phyloP scores from a whole-genome alignment of 2,113 vertebrate species.

The Macrotus californicus region DNA sequence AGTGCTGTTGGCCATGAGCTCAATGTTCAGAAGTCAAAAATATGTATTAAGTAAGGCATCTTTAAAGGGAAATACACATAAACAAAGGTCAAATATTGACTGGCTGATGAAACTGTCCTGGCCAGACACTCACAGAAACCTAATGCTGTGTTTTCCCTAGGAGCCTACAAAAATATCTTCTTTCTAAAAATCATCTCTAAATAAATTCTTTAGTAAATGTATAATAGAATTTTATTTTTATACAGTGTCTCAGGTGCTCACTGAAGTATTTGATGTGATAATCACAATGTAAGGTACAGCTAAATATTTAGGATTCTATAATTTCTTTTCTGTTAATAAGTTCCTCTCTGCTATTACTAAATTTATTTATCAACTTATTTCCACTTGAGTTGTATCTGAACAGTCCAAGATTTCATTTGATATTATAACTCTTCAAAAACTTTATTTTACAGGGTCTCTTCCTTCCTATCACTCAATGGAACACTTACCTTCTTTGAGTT shows the following conservation, averaged over 20 bases:
- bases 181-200: neutral
- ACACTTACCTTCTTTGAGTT: neutral
- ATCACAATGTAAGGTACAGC: neutral
- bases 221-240: conserved; percentile 23
- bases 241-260: neutral
- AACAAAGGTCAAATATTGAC: neutral
- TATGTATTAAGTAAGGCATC: neutral
- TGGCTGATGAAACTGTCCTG: neutral
- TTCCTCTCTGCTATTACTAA: neutral
- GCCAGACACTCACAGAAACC: neutral
- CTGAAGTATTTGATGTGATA: neutral
- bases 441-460: neutral
- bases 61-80: neutral
- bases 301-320: conserved; percentile 5
- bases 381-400: neutral
- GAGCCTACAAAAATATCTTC: neutral
- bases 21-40: neutral
- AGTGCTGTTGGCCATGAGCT: neutral
- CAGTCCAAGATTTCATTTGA: neutral
- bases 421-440: conserved; percentile 1
- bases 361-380: conserved; percentile 31
- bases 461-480: neutral
- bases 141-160: neutral
- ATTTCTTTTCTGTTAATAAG: neutral
- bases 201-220: neutral